These are phyloP conservation scores for Anguilla marmorata DNA, from an alignment of 2,797 vertebrate genomes.

Conservation along the genomic window DNA sequence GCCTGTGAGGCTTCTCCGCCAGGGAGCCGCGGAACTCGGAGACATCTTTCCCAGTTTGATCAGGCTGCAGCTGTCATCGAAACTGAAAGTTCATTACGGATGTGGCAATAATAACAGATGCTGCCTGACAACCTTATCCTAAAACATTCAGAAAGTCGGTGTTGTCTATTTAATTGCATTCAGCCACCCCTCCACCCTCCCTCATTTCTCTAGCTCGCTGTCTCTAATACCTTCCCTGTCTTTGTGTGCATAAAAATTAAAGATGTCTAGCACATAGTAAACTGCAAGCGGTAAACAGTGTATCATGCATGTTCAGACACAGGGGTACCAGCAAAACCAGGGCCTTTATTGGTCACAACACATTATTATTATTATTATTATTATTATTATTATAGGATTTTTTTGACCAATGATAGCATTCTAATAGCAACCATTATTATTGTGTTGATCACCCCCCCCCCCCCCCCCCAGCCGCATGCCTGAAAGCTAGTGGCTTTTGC, in stretches of 20 bases:
- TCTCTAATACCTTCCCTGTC: background rate
- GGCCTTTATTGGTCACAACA: background rate
- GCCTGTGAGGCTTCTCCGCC: background rate
- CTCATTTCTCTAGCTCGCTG: background rate
- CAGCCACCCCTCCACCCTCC: background rate
- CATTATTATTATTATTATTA: background rate
- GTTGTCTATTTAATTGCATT: background rate
- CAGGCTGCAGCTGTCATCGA: background rate
- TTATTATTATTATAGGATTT: background rate
- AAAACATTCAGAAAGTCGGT: background rate
- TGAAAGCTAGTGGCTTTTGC: background rate
- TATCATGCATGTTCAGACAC: background rate
- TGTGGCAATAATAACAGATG: background rate
- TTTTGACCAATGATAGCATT: background rate
- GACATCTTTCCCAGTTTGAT: background rate
- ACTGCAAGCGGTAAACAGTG: background rate
- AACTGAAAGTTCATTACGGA: constrained; percentile 19
- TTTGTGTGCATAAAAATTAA: background rate
- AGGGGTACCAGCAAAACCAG: too few species aligned
- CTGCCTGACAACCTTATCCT: constrained; percentile 12
- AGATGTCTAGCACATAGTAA: background rate
- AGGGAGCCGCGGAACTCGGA: constrained; percentile 2
- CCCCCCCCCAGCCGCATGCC: background rate
- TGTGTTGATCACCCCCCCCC: background rate
- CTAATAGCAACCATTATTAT: background rate